Percentiles rank a stretch among this genome's conserved stretches.
Conservation (phyloP, 2,113 vertebrate genomes). For the Rhombomys opimus region DNA sequence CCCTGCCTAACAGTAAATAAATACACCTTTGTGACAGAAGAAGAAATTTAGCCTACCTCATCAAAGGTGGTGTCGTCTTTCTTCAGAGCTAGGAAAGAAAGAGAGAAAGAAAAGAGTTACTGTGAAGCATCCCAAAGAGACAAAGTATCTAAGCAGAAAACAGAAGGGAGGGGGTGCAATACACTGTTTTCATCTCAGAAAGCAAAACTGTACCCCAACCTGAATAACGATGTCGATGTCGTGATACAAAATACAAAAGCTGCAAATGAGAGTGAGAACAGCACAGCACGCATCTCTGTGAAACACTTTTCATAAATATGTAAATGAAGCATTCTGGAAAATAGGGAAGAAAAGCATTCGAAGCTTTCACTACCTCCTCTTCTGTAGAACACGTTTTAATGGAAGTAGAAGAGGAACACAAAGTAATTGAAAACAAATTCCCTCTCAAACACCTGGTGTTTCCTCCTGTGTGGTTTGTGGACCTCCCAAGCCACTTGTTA, state of each 20-base stretch:
- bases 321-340: slow-evolving; percentile 76
- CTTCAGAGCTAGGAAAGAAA: slow-evolving; percentile 94
- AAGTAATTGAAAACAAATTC: slow-evolving; percentile 47
- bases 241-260: slow-evolving; percentile 77
- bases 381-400: slow-evolving; percentile 46
- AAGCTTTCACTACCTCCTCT: slow-evolving; percentile 50
- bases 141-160: slow-evolving; percentile 64
- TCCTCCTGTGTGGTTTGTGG: neutral
- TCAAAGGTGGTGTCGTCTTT: slow-evolving; percentile 97
- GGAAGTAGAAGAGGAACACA: slow-evolving; percentile 68
- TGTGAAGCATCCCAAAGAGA: slow-evolving; percentile 70
- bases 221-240: slow-evolving; percentile 80
- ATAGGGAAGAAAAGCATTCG: slow-evolving; percentile 51
- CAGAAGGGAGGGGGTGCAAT: neutral
- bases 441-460: slow-evolving; percentile 8
- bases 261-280: slow-evolving; percentile 63
- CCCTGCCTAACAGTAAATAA: slow-evolving; percentile 69
- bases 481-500: neutral
- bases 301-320: slow-evolving; percentile 83
- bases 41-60: slow-evolving; percentile 91
- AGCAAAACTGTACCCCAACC: slow-evolving; percentile 67
- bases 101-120: slow-evolving; percentile 84
- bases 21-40: slow-evolving; percentile 62
- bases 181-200: slow-evolving; percentile 75
- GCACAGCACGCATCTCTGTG: slow-evolving; percentile 66